phyloP scores from a whole-genome alignment of 2,888 invertebrate species.

The Noctua comes region DNA sequence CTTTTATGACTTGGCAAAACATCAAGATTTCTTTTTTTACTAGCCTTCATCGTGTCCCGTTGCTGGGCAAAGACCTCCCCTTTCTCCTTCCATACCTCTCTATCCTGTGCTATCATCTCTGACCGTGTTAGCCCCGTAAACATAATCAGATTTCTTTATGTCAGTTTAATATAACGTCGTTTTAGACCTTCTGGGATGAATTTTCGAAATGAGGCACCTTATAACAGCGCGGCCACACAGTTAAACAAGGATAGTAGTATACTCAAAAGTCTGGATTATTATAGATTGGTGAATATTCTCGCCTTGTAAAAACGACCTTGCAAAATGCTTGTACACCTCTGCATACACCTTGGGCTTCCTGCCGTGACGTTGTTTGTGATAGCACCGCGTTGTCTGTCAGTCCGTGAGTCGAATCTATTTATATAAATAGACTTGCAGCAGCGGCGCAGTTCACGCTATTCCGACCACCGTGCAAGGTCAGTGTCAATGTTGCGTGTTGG shows the following conservation, averaged over 20 bases:
- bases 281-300: not conserved
- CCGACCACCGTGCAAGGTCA: constrained; percentile 19
- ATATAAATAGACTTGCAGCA: constrained; percentile 32
- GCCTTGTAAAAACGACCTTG: not conserved
- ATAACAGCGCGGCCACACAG: not conserved
- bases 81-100: no score
- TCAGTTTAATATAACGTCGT: no score
- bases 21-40: not conserved
- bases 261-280: not conserved
- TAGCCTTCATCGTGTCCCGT: no score
- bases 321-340: not conserved
- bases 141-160: no score
- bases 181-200: not conserved
- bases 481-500: constrained; percentile 28
- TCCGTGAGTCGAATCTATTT: constrained; percentile 21
- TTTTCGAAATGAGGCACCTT: not conserved
- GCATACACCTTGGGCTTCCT: not conserved
- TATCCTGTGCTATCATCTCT: no score
- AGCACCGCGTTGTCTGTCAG: constrained; percentile 15
- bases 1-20: not conserved
- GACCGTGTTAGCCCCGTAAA: no score
- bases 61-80: no score
- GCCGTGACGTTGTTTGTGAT: not conserved
- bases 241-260: not conserved
- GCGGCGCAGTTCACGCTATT: constrained; percentile 13